Evolutionary conservation across 2,797 vertebrate species (phyloP).

Genomic region (Hippocampus kuda): DNA sequence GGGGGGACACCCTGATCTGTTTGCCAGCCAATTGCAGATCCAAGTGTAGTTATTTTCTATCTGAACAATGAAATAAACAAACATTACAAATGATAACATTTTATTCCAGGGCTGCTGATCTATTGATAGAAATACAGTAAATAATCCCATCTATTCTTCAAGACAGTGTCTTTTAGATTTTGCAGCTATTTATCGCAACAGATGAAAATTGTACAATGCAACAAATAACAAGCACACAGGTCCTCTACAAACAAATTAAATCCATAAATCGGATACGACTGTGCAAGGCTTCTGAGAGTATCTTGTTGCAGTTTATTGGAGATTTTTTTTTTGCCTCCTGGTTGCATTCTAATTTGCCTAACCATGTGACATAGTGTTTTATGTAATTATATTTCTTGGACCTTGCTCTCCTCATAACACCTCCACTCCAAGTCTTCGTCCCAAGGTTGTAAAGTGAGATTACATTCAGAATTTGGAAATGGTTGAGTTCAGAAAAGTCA

Average conservation of each 20-base stretch:
- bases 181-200: not conserved
- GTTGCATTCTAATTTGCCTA: not conserved
- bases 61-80: not conserved
- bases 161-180: not conserved
- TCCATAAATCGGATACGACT: conserved; percentile 33
- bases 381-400: conserved; percentile 9
- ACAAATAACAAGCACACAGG: not conserved
- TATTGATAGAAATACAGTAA: not conserved
- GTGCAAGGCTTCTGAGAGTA: not conserved
- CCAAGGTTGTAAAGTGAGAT: not conserved
- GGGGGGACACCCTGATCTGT: too few species aligned
- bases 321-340: not conserved
- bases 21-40: too few species aligned
- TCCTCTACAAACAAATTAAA: conserved; percentile 9
- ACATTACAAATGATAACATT: not conserved
- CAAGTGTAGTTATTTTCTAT: not conserved
- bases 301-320: not conserved
- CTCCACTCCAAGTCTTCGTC: not conserved
- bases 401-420: conserved; percentile 15
- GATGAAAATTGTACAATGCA: not conserved
- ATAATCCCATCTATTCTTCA: not conserved
- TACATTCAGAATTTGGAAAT: not conserved
- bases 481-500: not conserved
- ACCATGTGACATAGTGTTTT: conserved; percentile 5
- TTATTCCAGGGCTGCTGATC: not conserved